Conservation (phyloP, 2,797 vertebrate species). For the Phrynocephalus forsythii region DNA sequence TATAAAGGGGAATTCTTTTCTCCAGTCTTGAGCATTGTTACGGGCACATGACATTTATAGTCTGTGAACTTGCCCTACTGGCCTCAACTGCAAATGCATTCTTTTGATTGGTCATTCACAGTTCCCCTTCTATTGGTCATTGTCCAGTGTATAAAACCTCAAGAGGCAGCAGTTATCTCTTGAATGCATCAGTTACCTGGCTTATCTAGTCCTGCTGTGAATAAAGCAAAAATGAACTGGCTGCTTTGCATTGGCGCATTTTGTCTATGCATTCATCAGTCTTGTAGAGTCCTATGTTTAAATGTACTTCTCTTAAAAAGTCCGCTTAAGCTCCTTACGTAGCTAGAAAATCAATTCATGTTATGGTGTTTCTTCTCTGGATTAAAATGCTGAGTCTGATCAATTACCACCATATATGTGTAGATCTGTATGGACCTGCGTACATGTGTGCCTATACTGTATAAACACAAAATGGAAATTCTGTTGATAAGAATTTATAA, state of each 20-base stretch:
- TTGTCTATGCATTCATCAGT: conserved; percentile 11
- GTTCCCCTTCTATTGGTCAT: conserved; percentile 32
- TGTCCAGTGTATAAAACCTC: conserved; percentile 33
- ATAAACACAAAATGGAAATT: background rate
- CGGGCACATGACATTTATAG: conserved; percentile 8
- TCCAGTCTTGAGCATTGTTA: conserved; percentile 12
- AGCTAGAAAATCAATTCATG: conserved; percentile 2
- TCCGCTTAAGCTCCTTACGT: background rate
- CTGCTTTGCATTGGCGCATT: conserved; percentile 16
- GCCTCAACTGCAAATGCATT: conserved; percentile 43
- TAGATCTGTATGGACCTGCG: background rate
- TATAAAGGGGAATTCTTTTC: conserved; percentile 10
- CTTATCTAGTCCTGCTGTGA: conserved; percentile 53
- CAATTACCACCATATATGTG: background rate
- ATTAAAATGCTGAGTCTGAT: background rate
- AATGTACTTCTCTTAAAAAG: background rate
- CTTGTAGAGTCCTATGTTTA: background rate
- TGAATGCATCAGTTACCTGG: conserved; percentile 47
- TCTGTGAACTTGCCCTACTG: conserved; percentile 33
- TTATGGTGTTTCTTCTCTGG: background rate
- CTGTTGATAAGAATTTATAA: background rate
- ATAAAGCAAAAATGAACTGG: conserved; percentile 27
- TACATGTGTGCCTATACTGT: background rate
- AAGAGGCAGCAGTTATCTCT: conserved; percentile 42
- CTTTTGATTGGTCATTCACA: conserved; percentile 47